Percentiles rank a stretch among this genome's conserved stretches.
Evolutionary conservation across 2,113 vertebrate genomes (phyloP).

Genomic region (Nestor notabilis): DNA sequence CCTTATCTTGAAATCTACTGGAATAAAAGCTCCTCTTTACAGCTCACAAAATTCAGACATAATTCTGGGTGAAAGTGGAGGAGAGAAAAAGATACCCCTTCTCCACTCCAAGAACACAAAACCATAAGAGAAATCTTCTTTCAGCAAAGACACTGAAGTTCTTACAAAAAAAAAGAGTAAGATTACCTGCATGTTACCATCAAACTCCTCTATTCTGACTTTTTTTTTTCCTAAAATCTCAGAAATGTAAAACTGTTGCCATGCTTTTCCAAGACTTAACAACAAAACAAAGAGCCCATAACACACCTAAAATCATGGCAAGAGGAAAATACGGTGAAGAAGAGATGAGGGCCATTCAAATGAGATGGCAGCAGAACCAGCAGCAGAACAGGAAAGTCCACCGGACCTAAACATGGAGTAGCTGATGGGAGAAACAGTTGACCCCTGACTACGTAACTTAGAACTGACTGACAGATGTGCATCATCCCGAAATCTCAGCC

Average conservation of each 20-base stretch:
- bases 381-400: background rate
- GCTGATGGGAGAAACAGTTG: background rate
- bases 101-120: background rate
- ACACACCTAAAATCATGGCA: background rate
- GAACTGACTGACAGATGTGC: rapidly evolving
- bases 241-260: background rate
- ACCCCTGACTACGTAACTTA: background rate
- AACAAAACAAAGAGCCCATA: background rate
- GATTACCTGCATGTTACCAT: background rate
- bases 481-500: background rate
- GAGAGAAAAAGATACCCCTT: background rate
- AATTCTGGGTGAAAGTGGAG: background rate
- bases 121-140: background rate
- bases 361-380: background rate
- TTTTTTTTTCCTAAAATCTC: background rate
- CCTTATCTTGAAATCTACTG: slow-evolving; percentile 12
- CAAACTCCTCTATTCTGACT: background rate
- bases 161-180: background rate
- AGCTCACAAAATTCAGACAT: background rate
- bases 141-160: background rate
- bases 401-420: background rate
- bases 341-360: background rate
- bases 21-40: background rate
- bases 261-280: background rate
- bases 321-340: background rate